Evolutionary conservation across 2,888 invertebrate genomes (phyloP), one percentile per base, ranked within the genome.

Genomic region (Strigamia crassipes): DNA sequence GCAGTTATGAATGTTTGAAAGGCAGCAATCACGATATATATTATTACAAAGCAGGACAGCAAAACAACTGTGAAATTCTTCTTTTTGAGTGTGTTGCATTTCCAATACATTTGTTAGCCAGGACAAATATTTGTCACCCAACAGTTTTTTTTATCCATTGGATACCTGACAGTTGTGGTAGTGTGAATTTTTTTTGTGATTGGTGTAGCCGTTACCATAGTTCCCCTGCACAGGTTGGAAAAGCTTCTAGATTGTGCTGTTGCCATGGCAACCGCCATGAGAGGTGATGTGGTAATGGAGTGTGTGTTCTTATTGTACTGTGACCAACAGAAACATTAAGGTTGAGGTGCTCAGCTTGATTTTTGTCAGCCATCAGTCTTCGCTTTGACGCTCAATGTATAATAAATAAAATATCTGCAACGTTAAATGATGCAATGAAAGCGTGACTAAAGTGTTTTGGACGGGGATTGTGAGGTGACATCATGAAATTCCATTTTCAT

Each of bases 241-340:
- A 66, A 66, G n/a, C 61, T 66, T 66, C 21, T 18, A 66, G 61
- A 66, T 66, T 66, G 61, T 66, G 61, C 61, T 12, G 61, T 18
- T 66, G 61, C 61, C 61, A 66, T 21, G 61, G 18, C 61, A 66
- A 66, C 61, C 61, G 8, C 61, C 2, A 23, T 12, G 12, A 21
- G 23, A 23, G 61, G 61, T 8, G 21, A 66, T 21, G 61, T 21
- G 61, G 61, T 66, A 66, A 66, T 66, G 61, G 61, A 18, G 61
- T 66, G 23, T 66, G 23, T 66, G 61, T 66, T 66, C 21, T 66
- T 66, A 66, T 66, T 66, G 61, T 66, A 66, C 21, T 21, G 8
- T 21, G 12, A 23, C 10, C n/a, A 23, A 15, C 23, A 66, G 23
- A 66, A 66, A 66, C n/a, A 23, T 66, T 66, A 66, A 66, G 61